Base-by-base conservation (phyloP, 2,113 vertebrate species). In the Percopsis transmontana region DNA sequence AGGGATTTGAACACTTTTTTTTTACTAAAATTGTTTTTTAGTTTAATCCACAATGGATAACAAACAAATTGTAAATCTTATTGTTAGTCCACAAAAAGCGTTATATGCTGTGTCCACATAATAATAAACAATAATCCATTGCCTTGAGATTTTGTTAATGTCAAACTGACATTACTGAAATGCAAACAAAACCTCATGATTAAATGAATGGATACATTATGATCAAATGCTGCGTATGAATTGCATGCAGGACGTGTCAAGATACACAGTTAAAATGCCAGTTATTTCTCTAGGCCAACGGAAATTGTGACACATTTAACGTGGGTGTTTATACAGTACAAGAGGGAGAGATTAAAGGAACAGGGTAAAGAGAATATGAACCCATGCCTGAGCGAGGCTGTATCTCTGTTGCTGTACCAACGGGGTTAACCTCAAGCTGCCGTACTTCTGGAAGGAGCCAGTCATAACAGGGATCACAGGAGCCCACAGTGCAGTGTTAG, bases 391-490 rank as follows among this genome's bases (percentile, higher is more conserved):
- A 59, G 64, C 10, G 9, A 23, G 11, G 59, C 56, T 2, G 0
- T 33, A 53, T 71, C 68, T 70, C 41, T 68, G 68, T 74, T 63
- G 54, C 71, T 74, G 55, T 81, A 58, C 74, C 19, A 54, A 52
- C 60, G 67, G 62, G 70, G 73, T 84, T 81, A 81, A 82, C 72
- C 67, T 81, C 63, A 51, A 75, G 68, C 66, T 79, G 21, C 24
- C 54, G 11, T n/a, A 14, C 23, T 21, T 33, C 8, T 3, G 51
- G 54, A 64, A 62, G 58, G 41, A 70, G 66, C 68, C 79, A 21
- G 72, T 57, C 70, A 80, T 72, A 77, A 68, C 44, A 70, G 2
- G 61, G 52, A 53, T 51, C 56, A 66, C 55, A 38, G 39, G 61
- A 71, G 67, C 13, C 55, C 41, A 12, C 70, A 23, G 55, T 18